Evolutionary conservation across 2,888 invertebrate species (phyloP).

Genomic region (Chorisops tibialis): DNA sequence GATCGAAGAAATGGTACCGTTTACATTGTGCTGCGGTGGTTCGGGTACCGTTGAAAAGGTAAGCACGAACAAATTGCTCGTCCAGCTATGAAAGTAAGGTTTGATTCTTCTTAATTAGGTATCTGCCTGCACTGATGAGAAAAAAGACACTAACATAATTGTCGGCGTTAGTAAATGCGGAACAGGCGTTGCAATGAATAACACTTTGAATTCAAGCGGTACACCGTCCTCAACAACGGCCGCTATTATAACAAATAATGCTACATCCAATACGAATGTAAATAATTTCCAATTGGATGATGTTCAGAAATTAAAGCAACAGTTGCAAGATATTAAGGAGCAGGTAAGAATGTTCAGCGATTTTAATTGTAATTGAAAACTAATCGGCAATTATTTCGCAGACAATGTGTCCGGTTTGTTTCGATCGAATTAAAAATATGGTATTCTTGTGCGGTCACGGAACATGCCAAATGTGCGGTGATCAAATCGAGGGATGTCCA

Average conservation of each 20-base stretch:
- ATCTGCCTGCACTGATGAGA: slow-evolving; percentile 37
- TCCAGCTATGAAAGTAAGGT: slow-evolving; percentile 6
- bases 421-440: slow-evolving; percentile 98
- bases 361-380: slow-evolving; percentile 21
- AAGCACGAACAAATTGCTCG: neutral
- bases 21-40: slow-evolving; percentile 59
- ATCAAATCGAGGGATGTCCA: slow-evolving; percentile 95
- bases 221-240: slow-evolving; percentile 39
- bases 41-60: slow-evolving; percentile 48
- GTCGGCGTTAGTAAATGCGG: slow-evolving; percentile 47
- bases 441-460: slow-evolving; percentile 98
- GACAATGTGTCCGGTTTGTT: slow-evolving; percentile 98
- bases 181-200: slow-evolving; percentile 51
- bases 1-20: slow-evolving; percentile 66
- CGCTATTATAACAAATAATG: slow-evolving; percentile 49
- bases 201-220: slow-evolving; percentile 40
- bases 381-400: slow-evolving; percentile 53
- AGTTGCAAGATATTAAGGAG: slow-evolving; percentile 95
- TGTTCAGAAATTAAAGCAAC: slow-evolving; percentile 88
- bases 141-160: slow-evolving; percentile 37
- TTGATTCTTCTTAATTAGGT: neutral
- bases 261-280: slow-evolving; percentile 50
- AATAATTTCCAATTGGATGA: slow-evolving; percentile 71
- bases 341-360: slow-evolving; percentile 61
- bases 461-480: slow-evolving; percentile 97